These are phyloP conservation scores for Rhaphigaster nebulosa DNA, from an alignment of 2,888 invertebrate species.

Conservation along the genomic window DNA sequence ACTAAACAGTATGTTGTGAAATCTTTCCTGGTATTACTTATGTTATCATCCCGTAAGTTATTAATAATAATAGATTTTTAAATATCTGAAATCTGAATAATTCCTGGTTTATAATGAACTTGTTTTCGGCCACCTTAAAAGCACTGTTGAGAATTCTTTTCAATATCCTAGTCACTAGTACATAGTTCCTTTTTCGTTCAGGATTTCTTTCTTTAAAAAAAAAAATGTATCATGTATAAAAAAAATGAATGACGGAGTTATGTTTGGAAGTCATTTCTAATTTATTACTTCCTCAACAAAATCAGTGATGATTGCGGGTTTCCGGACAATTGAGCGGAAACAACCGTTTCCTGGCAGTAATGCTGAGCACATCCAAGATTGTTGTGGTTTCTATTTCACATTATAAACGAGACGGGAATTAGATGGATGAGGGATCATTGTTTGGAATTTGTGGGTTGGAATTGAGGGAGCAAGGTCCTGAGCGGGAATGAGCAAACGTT, in stretches of 20 bases:
- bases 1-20: too few relatives aligned
- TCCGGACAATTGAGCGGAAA: neutral
- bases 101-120: neutral
- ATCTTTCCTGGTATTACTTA: too few relatives aligned
- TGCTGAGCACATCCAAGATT: neutral
- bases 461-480: neutral
- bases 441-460: neutral
- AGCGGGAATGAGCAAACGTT: neutral
- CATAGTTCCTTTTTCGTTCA: neutral
- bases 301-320: neutral
- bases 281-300: neutral
- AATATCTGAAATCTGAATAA: neutral
- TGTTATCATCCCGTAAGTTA: too few relatives aligned
- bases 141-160: too few relatives aligned
- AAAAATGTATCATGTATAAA: neutral
- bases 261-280: neutral
- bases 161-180: too few relatives aligned
- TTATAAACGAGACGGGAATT: neutral
- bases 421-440: conserved; percentile 6
- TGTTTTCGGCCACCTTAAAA: too few relatives aligned
- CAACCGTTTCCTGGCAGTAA: neutral
- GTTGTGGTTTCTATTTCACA: conserved; percentile 21
- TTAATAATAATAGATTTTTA: too few relatives aligned
- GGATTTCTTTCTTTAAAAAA: too few relatives aligned
- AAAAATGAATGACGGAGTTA: neutral